Evolutionary conservation across 2,888 invertebrate genomes (phyloP), one percentile per base, ranked within the genome.

Genomic region (Melanophora roralis): DNA sequence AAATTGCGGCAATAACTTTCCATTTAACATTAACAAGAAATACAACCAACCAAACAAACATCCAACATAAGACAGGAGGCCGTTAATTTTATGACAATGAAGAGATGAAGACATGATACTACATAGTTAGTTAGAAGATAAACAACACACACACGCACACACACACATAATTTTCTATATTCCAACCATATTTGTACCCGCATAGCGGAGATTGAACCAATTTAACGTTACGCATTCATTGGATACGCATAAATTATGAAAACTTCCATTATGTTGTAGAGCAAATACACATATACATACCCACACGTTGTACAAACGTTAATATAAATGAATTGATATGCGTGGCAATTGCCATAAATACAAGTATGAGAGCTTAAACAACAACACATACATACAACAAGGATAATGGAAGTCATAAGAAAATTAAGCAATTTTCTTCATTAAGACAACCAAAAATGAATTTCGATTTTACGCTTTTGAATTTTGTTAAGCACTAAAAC

Each of bases 201-300:
- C 32, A 73, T 36, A 55, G 27, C 59, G n/a, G n/a, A 59, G 60
- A 53, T 60, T 64, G 14, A 73, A 57, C 62, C 3, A 3, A 67
- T 62, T 62, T 55, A 67, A 53, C 85, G 84, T 84, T 86, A 85
- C 85, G 85, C 85, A 86, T 83, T 85, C 84, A 87, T 86, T 87
- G 87, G 87, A 82, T 84, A 86, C 87, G 86, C 86, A 87, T 87
- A 87, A 87, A 87, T 87, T 86, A 87, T 85, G 85, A 85, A 68
- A 14, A 68, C 23, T 53, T 57, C n/a, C 36, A 40, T 72, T 40
- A 23, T 5, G 38, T 14, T 27, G 2, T 14, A n/a, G 19, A 11
- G 36, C 16, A 27, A 16, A 69, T 19, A 51, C 9, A 23, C 38
- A 65, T 38, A 65, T 27, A 57, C 34, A 47, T n/a, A 5, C 9